A percentile compares a stretch with the other conserved stretches of the same genome.
Evolutionary conservation across 1,140 invertebrate species (phyloP).

Genomic region (Caenorhabditis tropicalis): DNA sequence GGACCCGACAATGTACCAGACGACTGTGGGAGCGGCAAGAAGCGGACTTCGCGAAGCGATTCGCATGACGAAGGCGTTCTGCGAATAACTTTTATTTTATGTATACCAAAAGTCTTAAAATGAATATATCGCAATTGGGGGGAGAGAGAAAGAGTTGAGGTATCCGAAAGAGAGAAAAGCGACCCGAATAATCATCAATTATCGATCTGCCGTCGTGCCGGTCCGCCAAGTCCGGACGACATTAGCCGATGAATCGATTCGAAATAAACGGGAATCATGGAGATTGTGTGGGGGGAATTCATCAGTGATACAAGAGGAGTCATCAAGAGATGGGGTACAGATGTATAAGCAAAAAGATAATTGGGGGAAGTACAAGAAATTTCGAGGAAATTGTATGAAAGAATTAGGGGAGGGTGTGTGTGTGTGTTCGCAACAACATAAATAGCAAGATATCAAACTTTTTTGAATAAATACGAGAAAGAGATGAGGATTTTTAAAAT

Average conservation of each 20-base stretch:
- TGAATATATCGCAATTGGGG: neutral
- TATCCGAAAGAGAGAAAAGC: no score
- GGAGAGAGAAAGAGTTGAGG: neutral
- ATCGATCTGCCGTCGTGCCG: no score
- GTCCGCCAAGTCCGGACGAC: no score
- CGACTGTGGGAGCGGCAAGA: slow-evolving; percentile 53
- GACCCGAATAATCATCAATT: no score
- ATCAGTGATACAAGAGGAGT: neutral
- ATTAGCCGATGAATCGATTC: no score
- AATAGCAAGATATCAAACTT: no score
- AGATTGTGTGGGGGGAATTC: neutral
- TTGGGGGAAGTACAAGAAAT: no score
- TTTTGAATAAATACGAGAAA: neutral
- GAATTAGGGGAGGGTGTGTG: no score
- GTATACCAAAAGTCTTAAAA: neutral
- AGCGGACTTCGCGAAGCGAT: slow-evolving; percentile 48
- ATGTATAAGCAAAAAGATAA: neutral
- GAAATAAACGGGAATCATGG: no score
- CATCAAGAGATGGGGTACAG: neutral
- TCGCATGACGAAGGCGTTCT: slow-evolving; percentile 13
- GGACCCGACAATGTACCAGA: slow-evolving; percentile 54
- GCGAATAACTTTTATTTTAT: neutral
- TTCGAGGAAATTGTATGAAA: neutral
- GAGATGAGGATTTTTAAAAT: neutral
- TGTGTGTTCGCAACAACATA: no score